Percentiles rank a stretch among this genome's conserved stretches.
phyloP scores from a whole-genome alignment of 2,113 vertebrate genomes.

The Oryzias celebensis region DNA sequence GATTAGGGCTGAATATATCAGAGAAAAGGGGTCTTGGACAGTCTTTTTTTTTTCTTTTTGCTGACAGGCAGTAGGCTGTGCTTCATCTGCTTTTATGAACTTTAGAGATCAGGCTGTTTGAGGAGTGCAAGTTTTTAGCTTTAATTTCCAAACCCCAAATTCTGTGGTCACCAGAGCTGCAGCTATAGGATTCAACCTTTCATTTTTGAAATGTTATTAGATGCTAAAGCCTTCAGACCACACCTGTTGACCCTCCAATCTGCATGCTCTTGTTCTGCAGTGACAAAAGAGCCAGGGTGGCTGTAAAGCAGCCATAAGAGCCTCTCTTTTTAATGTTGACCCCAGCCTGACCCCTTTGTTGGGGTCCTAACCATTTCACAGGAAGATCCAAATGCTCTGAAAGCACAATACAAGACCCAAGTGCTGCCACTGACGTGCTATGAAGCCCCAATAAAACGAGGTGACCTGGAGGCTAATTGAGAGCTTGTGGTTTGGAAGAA shows the following conservation, averaged over 20 bases:
- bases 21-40: background rate
- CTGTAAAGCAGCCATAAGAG: conserved; percentile 62
- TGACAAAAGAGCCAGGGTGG: conserved; percentile 60
- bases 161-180: conserved; percentile 1
- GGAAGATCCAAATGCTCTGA: conserved; percentile 68
- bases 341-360: conserved; percentile 73
- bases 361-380: conserved; percentile 70
- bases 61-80: conserved; percentile 46
- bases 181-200: conserved; percentile 10
- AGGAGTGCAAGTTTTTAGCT: conserved; percentile 9
- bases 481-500: conserved; percentile 57
- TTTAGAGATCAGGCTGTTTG: conserved; percentile 2
- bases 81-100: conserved; percentile 28
- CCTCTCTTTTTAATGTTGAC: conserved; percentile 71
- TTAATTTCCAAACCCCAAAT: background rate
- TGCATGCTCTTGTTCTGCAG: conserved; percentile 52
- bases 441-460: conserved; percentile 69
- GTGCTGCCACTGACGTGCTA: conserved; percentile 50
- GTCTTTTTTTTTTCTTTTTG: conserved; percentile 20
- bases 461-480: conserved; percentile 75
- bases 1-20: conserved; percentile 57
- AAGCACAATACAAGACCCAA: conserved; percentile 66
- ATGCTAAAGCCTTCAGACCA: conserved; percentile 45
- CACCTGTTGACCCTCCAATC: conserved; percentile 72
- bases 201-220: conserved; percentile 18